Percentiles rank a stretch among this genome's conserved stretches.
Evolutionary conservation across 2,888 invertebrate species (phyloP).

Genomic region (Bombyx huttoni): DNA sequence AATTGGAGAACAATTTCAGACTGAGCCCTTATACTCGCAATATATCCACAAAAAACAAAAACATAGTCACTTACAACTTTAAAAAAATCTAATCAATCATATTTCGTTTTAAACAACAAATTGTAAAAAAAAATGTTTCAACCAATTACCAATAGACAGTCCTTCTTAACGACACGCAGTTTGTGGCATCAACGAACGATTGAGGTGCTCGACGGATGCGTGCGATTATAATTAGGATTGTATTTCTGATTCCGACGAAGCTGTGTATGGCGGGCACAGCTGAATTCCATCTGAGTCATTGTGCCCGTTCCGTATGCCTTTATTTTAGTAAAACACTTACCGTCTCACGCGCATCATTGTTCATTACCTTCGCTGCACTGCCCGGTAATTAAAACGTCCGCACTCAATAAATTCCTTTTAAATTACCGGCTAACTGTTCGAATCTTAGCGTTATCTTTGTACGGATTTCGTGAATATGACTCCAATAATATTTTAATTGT

Average conservation of each 20-base stretch:
- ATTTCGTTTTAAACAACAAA: background rate
- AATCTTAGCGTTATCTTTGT: conserved; percentile 1
- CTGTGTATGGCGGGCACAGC: conserved; percentile 62
- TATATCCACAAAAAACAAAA: no score
- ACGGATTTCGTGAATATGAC: background rate
- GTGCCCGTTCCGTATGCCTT: conserved; percentile 67
- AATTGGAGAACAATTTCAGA: no score
- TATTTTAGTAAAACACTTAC: conserved; percentile 69
- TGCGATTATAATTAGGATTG: conserved; percentile 73
- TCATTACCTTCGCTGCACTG: conserved; percentile 31
- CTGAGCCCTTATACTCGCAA: no score
- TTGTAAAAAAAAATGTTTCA: background rate
- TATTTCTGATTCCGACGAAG: conserved; percentile 72
- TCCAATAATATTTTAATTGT: no score
- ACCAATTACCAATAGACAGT: background rate
- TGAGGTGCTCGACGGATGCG: conserved; percentile 69
- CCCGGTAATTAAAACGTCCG: conserved; percentile 19
- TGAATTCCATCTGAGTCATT: conserved; percentile 72
- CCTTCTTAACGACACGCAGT: conserved; percentile 7
- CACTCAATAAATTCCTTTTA: conserved; percentile 6
- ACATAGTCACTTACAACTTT: no score
- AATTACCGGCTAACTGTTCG: conserved; percentile 1
- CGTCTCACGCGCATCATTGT: conserved; percentile 59
- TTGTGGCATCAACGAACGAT: conserved; percentile 52
- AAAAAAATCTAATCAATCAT: no score